Evolutionary conservation across 2,113 vertebrate species (phyloP).

Genomic region (Silurus asotus): DNA sequence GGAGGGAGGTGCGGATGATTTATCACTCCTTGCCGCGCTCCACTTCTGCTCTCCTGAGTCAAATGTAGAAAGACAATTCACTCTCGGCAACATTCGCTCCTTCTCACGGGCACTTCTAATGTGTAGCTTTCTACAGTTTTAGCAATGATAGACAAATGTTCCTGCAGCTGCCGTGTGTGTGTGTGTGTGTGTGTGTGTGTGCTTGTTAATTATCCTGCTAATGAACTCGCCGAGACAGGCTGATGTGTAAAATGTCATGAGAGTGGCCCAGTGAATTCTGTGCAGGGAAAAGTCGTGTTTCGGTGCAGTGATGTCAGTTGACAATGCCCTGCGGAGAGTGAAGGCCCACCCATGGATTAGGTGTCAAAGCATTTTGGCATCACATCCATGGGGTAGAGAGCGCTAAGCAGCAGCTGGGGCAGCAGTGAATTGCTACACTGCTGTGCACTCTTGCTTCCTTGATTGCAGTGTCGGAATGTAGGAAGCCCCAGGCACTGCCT

Average conservation of each 20-base stretch:
- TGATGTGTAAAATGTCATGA: slow-evolving; percentile 43
- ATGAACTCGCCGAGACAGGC: slow-evolving; percentile 40
- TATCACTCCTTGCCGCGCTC: slow-evolving; percentile 52
- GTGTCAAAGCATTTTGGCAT: slow-evolving; percentile 17
- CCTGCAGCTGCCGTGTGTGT: slow-evolving; percentile 48
- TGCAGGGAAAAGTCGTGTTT: slow-evolving; percentile 22
- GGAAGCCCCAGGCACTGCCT: slow-evolving; percentile 9
- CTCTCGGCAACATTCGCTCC: slow-evolving; percentile 34
- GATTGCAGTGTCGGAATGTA: neutral
- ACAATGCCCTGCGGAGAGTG: neutral
- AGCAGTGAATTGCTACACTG: slow-evolving; percentile 19
- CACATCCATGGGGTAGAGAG: slow-evolving; percentile 9
- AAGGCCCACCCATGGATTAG: neutral
- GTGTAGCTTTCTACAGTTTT: slow-evolving; percentile 27
- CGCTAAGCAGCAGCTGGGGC: neutral
- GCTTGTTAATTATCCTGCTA: slow-evolving; percentile 56
- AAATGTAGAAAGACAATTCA: slow-evolving; percentile 46
- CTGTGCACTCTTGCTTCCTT: slow-evolving; percentile 3
- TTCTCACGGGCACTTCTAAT: slow-evolving; percentile 11
- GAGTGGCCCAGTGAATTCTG: slow-evolving; percentile 28
- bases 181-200: slow-evolving; percentile 23
- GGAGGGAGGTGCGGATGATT: slow-evolving; percentile 49
- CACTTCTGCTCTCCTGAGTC: slow-evolving; percentile 55
- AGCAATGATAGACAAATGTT: slow-evolving; percentile 41
- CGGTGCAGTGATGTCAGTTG: slow-evolving; percentile 29